Base-by-base conservation (phyloP, 2,797 vertebrate genomes). In the Adelosebastes latens region DNA sequence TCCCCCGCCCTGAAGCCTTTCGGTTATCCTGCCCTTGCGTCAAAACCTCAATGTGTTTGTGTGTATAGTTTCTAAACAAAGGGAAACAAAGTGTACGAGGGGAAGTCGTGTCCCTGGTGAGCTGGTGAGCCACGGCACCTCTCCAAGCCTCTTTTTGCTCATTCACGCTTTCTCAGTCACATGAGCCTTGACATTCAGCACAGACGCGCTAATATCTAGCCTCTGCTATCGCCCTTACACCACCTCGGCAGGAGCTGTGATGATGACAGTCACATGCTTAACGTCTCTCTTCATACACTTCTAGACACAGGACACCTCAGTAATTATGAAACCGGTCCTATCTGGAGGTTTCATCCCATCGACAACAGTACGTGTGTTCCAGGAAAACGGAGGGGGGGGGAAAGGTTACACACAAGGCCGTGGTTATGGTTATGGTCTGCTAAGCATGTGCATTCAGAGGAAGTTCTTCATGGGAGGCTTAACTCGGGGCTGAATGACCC, bases 141-240 rank as follows among this genome's bases (percentile, higher is more conserved):
- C 36, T 27, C 12, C 31, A 32, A 16, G 24, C 31, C 25, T 11
- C 12, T 24, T 62, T 34, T 56, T 34, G 24, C 68, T 56, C 18
- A 7, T 70, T 72, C 68, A 79, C 53, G 18, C 70, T 70, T 63
- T 76, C 39, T 73, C 22, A 39, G 72, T 65, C 85, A 84, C 75
- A 74, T 52, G 34, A 74, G 10, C 52, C 66, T 55, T 75, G 79
- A 69, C 67, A 71, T 84, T 86, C 24, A 68, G 18, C 62, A 73
- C 59, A 83, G 61, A 56, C 1, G 0, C 31, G 74, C 31, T 36
- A 59, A 77, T 72, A 74, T 79, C 29, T 18, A 25, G n/a, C 29
- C 70, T 76, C 31, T 29, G 36, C 32, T 66, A 27, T 60, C 42
- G 9, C 58, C 18, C 53, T 63, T 34, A 2, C 12, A 63, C 31